Evolutionary conservation across 2,797 vertebrate genomes (phyloP).

Genomic region (Chlorospingus semifuscus): DNA sequence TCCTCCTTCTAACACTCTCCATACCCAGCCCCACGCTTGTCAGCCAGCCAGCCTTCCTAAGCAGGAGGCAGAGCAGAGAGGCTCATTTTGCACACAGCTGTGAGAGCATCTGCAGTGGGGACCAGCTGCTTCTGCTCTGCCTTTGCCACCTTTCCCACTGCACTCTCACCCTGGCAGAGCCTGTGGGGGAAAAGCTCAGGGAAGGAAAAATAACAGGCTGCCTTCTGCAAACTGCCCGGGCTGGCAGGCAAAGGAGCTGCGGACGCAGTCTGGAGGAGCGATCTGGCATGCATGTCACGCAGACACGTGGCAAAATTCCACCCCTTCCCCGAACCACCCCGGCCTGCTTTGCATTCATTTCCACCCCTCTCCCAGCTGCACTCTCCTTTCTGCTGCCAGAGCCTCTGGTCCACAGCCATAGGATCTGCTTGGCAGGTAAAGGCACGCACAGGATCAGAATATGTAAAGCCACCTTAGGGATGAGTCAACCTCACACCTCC

Average conservation of each 20-base stretch:
- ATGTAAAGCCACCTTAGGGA: not conserved
- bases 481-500: conserved; percentile 26
- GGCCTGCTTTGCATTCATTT: conserved; percentile 5
- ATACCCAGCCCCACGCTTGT: fast-evolving
- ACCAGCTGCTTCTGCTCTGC: not conserved
- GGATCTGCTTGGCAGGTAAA: not conserved
- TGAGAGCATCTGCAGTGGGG: not conserved
- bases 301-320: not conserved
- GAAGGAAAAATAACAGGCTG: not conserved
- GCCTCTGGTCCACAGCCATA: not conserved
- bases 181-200: not conserved
- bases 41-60: not conserved
- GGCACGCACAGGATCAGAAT: not conserved
- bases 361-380: not conserved
- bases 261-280: not conserved
- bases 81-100: not conserved
- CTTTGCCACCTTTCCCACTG: not conserved
- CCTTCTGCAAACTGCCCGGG: not conserved
- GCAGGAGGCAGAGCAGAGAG: not conserved
- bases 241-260: not conserved
- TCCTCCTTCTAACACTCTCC: not conserved
- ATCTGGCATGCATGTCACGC: not conserved
- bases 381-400: conserved; percentile 1
- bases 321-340: not conserved
- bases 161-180: not conserved